Conservation (phyloP, 2,888 invertebrate species). For the Clivina fossor region DNA sequence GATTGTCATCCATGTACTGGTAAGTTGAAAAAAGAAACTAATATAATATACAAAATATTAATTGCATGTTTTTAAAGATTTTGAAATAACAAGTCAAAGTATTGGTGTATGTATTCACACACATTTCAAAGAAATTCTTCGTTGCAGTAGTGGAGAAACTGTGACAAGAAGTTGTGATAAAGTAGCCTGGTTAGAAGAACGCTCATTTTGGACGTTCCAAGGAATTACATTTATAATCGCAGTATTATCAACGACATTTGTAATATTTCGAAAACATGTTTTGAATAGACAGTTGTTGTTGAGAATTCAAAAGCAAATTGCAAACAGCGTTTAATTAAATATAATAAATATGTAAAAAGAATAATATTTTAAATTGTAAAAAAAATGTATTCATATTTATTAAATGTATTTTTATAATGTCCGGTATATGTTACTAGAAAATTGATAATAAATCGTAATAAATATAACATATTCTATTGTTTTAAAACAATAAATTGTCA, state of each 20-base stretch:
- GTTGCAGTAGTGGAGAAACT: constrained; percentile 78
- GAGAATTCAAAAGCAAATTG: constrained; percentile 70
- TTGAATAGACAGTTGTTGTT: constrained; percentile 68
- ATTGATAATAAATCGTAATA: background rate
- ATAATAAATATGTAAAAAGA: constrained; percentile 1
- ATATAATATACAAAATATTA: background rate
- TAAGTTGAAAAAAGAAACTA: constrained; percentile 45
- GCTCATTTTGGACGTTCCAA: constrained; percentile 82
- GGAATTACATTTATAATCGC: constrained; percentile 68
- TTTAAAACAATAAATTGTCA: background rate
- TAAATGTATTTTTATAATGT: too few relatives aligned
- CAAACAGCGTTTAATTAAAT: constrained; percentile 62
- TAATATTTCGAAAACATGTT: constrained; percentile 66
- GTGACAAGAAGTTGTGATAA: constrained; percentile 84
- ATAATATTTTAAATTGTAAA: background rate
- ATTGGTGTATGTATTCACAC: constrained; percentile 81
- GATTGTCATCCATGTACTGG: constrained; percentile 86
- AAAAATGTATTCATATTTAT: too few relatives aligned
- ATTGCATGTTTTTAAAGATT: constrained; percentile 55
- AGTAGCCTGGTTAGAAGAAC: constrained; percentile 81
- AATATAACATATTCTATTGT: background rate
- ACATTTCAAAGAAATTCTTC: constrained; percentile 79
- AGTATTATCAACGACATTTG: constrained; percentile 64
- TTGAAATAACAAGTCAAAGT: constrained; percentile 80
- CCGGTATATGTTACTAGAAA: background rate